Base-by-base conservation (phyloP, 2,888 invertebrate species). In the Leptinotarsa haldemani region DNA sequence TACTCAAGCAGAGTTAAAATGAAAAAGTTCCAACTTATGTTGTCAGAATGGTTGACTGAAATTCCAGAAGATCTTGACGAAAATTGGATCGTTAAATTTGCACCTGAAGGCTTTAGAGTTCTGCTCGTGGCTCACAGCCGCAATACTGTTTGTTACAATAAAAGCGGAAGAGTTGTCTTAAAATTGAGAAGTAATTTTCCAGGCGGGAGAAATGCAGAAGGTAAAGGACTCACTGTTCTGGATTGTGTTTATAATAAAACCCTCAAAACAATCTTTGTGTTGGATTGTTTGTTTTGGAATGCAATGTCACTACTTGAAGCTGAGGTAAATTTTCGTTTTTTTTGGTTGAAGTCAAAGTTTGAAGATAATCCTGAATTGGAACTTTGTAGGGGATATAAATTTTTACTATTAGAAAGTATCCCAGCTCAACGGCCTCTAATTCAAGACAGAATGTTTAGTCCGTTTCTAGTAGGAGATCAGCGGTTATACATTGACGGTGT, bases 11-110 rank as follows among this genome's bases (percentile, higher is more conserved):
- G 40, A 40, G 40, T 40, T 40, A 79, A 69, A 78, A 79, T 47
- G 81, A 78, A 65, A 40, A 40, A 40, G 40, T 82, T 79, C 63
- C 90, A 92, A 79, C 87, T 98, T 9, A 98, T 98, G 95, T 84
- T 94, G 74, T 97, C 98, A 0, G 98, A 99, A 87, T 99, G 98
- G 98, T 89, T 99, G 85, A 89, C 94, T 1, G 95, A 98, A 80
- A 91, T 94, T 71, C 99, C 99, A 0, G 89, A 90, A 40, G 93
- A 95, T 84, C 90, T 96, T 69, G 84, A 89, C 74, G 89, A 91
- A 5, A 91, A 93, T 66, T 96, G 96, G 95, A 86, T 90, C 25
- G 88, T 94, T 69, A 90, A 93, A 65, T 91, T 95, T 0, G 96
- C 96, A 84, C 98, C 99, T 0, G 91, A 92, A 82, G 99, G 97